A percentile compares a stretch with the other conserved stretches of the same genome.
These are phyloP conservation scores for Apamea epomidion DNA, from an alignment of 2,888 invertebrate genomes.

Conservation along the genomic window DNA sequence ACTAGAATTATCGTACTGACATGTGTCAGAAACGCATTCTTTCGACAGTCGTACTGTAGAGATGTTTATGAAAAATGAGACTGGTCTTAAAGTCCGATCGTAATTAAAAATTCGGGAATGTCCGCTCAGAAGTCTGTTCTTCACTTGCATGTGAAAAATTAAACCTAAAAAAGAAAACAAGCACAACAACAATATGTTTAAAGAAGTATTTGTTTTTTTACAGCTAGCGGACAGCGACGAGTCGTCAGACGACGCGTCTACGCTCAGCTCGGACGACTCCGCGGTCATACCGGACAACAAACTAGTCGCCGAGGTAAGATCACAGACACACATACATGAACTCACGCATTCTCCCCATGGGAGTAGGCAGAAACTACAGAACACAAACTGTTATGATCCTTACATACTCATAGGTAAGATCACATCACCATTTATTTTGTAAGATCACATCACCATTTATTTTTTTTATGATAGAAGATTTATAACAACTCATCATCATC, in stretches of 20 bases:
- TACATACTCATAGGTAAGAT: neutral
- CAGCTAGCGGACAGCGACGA: slow-evolving; percentile 74
- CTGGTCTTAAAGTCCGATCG: neutral
- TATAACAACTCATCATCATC: neutral
- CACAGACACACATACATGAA: neutral
- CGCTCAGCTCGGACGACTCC: slow-evolving; percentile 75
- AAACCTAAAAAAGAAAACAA: too few relatives aligned
- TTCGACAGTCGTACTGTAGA: neutral
- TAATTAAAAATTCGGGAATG: neutral
- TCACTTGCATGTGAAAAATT: too few relatives aligned
- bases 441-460: neutral
- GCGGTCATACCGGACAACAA: slow-evolving; percentile 76
- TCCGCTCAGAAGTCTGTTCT: neutral
- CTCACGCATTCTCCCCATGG: neutral
- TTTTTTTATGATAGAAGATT: too few relatives aligned
- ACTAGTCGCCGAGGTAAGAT: slow-evolving; percentile 76
- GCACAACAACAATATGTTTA: neutral
- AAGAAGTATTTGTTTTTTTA: neutral
- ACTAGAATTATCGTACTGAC: neutral
- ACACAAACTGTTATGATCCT: neutral
- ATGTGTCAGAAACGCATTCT: neutral
- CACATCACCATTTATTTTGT: too few relatives aligned
- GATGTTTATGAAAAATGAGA: neutral
- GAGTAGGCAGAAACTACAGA: neutral
- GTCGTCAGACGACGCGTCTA: slow-evolving; percentile 71